Conservation (phyloP, 1,140 invertebrate genomes). For the Cotesia vestalis region DNA sequence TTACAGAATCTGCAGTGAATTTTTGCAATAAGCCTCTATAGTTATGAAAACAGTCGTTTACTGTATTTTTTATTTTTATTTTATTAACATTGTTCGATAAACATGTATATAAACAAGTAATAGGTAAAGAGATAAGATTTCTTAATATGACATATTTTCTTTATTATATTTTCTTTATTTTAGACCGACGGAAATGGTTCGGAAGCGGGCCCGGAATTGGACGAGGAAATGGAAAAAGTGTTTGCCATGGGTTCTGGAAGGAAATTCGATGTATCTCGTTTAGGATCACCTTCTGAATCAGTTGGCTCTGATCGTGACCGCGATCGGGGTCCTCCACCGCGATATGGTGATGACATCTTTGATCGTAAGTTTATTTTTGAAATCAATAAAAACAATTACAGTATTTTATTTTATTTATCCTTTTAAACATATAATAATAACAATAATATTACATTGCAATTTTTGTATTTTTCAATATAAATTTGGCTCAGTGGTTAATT, state of each 20-base stretch:
- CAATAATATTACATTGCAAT: too few species aligned
- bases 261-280: conserved; percentile 72
- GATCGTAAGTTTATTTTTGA: conserved; percentile 61
- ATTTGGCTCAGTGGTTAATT: too few species aligned
- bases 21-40: too few species aligned
- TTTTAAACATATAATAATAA: too few species aligned
- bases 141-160: not conserved
- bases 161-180: conserved; percentile 16
- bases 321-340: conserved; percentile 62
- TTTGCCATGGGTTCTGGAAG: conserved; percentile 71
- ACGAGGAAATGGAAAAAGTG: conserved; percentile 83
- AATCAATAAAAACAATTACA: too few species aligned
- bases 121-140: not conserved
- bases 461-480: too few species aligned
- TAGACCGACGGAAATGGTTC: conserved; percentile 69
- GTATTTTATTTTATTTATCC: too few species aligned
- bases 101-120: not conserved
- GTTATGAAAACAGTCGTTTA: too few species aligned
- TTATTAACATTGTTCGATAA: not conserved
- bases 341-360: conserved; percentile 67
- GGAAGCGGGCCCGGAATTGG: conserved; percentile 73
- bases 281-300: conserved; percentile 66
- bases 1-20: too few species aligned
- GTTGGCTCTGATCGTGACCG: conserved; percentile 63
- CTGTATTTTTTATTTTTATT: too few species aligned